A percentile compares a stretch with the other conserved stretches of the same genome.
These are phyloP conservation scores for Halcyon malimbica DNA, from an alignment of 2,113 vertebrate species.

Conservation along the genomic window DNA sequence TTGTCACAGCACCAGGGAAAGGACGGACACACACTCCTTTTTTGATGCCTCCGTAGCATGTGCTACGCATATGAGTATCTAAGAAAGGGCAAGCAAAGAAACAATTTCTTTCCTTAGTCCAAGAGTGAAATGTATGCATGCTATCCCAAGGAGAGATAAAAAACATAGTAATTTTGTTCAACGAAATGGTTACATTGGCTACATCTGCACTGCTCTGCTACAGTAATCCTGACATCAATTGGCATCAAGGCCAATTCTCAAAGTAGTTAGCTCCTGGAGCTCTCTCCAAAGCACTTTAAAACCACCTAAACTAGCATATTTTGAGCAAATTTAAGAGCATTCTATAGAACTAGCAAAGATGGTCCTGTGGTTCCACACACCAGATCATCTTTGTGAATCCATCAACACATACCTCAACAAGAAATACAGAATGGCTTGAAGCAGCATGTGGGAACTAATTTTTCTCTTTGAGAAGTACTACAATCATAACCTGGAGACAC, in stretches of 20 bases:
- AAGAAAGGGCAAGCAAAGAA: not conserved
- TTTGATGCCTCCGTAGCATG: constrained; percentile 79
- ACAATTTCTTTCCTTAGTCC: not conserved
- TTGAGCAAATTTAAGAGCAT: not conserved
- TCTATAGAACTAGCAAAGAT: not conserved
- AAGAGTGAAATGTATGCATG: not conserved
- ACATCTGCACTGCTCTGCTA: not conserved
- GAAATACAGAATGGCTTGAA: not conserved
- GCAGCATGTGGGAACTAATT: not conserved
- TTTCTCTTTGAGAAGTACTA: not conserved
- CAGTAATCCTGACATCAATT: not conserved
- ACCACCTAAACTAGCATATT: not conserved
- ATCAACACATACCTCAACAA: not conserved
- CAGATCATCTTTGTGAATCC: not conserved
- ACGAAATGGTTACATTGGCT: not conserved
- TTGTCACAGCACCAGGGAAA: constrained; percentile 79
- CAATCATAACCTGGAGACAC: not conserved
- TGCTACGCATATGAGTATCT: constrained; percentile 83
- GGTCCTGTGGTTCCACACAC: not conserved
- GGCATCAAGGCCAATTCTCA: not conserved
- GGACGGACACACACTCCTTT: constrained; percentile 74
- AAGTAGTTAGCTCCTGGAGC: not conserved
- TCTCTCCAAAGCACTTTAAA: not conserved
- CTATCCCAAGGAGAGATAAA: not conserved
- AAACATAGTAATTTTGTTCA: not conserved